Base-by-base conservation (phyloP, 2,113 vertebrate species). In the Petrocephalus microphthalmus region DNA sequence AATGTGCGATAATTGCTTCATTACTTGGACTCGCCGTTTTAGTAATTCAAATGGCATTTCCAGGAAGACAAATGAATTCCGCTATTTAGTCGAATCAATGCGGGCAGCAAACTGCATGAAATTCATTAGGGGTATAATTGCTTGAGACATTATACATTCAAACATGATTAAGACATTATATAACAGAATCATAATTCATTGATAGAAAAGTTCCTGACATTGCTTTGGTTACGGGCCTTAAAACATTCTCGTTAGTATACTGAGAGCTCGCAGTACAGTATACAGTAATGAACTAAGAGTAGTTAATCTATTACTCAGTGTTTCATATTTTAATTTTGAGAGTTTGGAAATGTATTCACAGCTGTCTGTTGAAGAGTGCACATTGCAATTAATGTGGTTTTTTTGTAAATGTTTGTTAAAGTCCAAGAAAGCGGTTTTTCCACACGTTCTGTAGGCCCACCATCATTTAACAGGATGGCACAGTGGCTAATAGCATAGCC, bases 91-190 rank as follows among this genome's bases (percentile, higher is more conserved):
- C 33, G 56, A 85, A 88, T 87, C 87, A 78, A 84, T 87, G 81
- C 25, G 10, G 56, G 51, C 85, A 71, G 20, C 52, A 89, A 57
- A 85, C 25, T 47, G 17, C 22, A 64, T 52, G 29, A 25, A 88
- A 89, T 89, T 56, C 51, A 88, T 89, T 81, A 85, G 37, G 49
- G 42, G 37, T 82, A 51, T 81, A 89, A 88, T 87, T 87, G 81
- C 81, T 45, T 45, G 47, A 67, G 83, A 67, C 86, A 89, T 91
- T 7, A 91, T 89, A 89, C 82, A 89, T 91, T 89, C 10, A 89
- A 87, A 87, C 88, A 87, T 84, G 89, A 88, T 91, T 91, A 89
- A 87, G 85, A 86, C 25, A 81, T 89, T 89, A 52, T 60, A 88
- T 29, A 84, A 37, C 29, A 84, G 56, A 54, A 74, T 81, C 78